phyloP scores from a whole-genome alignment of 2,797 vertebrate genomes.

The Peromyscus aztecus region DNA sequence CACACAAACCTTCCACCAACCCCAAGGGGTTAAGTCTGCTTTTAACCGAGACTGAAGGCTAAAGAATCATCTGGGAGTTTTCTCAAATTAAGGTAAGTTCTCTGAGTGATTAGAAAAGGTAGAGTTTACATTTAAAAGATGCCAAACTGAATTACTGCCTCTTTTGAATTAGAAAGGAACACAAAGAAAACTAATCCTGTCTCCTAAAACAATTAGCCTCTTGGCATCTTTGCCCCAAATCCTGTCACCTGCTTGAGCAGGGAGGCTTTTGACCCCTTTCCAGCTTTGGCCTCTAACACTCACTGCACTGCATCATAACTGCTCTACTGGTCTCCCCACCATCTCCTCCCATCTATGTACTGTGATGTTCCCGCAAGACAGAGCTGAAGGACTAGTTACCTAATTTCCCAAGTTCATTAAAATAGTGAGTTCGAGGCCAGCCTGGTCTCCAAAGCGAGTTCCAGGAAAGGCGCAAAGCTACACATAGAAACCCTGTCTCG shows the following conservation, averaged over 20 bases:
- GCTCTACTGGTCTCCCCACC: neutral
- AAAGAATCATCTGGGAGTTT: neutral
- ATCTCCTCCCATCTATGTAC: neutral
- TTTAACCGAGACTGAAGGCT: neutral
- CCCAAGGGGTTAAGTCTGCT: neutral
- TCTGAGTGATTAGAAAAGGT: slow-evolving; percentile 1
- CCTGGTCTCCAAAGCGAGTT: too few species aligned
- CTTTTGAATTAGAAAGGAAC: neutral
- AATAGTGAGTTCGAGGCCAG: neutral
- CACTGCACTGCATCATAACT: neutral
- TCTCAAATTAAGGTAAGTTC: neutral
- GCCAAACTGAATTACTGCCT: neutral
- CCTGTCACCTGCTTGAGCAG: neutral
- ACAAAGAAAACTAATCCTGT: slow-evolving; percentile 16
- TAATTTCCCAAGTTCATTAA: neutral
- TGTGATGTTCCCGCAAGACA: neutral
- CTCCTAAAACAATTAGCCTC: slow-evolving; percentile 26
- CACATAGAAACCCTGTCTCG: too few species aligned
- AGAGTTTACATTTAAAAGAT: slow-evolving; percentile 20
- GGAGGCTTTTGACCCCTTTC: neutral
- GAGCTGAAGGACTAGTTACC: neutral
- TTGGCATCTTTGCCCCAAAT: slow-evolving; percentile 7
- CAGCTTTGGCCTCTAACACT: neutral
- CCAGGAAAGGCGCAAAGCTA: too few species aligned
- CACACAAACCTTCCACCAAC: neutral